Percentiles rank a stretch among this genome's conserved stretches.
These are phyloP conservation scores for Sminthurides bifidus DNA, from an alignment of 1,140 invertebrate genomes.

Conservation along the genomic window DNA sequence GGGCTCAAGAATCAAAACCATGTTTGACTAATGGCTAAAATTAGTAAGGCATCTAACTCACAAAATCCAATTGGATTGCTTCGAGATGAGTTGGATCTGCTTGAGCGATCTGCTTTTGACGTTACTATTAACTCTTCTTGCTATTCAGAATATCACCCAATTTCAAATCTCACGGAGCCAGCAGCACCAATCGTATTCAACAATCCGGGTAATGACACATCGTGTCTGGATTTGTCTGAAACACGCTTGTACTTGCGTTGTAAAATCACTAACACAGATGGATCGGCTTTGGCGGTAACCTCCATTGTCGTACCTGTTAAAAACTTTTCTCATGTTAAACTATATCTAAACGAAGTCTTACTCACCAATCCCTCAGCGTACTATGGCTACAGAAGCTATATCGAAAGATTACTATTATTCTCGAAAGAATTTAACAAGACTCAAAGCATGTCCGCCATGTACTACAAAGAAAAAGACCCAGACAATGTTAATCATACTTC, in stretches of 20 bases:
- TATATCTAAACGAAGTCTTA: background rate
- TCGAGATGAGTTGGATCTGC: constrained; percentile 39
- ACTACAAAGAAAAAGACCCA: background rate
- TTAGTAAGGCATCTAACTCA: too few species aligned
- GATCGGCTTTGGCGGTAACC: background rate
- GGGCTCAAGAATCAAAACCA: background rate
- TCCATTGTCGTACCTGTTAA: background rate
- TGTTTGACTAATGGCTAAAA: too few species aligned
- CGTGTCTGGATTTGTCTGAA: background rate
- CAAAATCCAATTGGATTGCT: constrained; percentile 17
- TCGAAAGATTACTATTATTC: background rate
- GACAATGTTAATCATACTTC: constrained; percentile 9
- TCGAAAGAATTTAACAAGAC: background rate
- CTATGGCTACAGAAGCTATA: background rate
- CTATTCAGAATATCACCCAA: constrained; percentile 37
- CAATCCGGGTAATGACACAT: background rate
- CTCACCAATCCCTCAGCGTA: background rate
- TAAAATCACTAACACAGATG: background rate
- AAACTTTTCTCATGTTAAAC: background rate
- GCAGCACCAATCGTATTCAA: background rate
- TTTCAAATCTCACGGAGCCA: constrained; percentile 33
- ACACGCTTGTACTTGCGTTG: background rate
- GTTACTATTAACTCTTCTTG: constrained; percentile 36
- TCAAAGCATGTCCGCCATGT: background rate
- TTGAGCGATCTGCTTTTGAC: constrained; percentile 37